phyloP scores from a whole-genome alignment of 2,113 vertebrate species.

The Prunella fulvescens region DNA sequence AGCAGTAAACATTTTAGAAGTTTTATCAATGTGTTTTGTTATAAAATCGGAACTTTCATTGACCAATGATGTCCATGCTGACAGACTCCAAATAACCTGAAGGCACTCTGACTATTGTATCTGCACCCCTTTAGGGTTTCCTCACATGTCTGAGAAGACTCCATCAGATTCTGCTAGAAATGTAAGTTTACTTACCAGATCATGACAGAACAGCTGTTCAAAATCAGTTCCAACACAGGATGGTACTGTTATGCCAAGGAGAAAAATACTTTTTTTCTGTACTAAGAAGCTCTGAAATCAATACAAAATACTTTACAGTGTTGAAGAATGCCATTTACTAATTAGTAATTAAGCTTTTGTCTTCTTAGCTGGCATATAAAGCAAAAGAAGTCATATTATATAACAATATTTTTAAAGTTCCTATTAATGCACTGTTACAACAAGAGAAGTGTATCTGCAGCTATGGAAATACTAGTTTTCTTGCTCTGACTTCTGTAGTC shows the following conservation, averaged over 20 bases:
- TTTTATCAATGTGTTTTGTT: background rate
- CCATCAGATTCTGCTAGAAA: background rate
- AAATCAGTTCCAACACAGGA: background rate
- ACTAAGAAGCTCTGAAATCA: background rate
- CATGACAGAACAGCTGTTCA: background rate
- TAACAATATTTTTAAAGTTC: background rate
- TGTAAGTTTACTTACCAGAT: background rate
- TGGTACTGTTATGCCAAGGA: background rate
- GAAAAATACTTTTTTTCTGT: background rate
- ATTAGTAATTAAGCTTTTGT: background rate
- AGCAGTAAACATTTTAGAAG: background rate
- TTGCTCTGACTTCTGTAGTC: conserved; percentile 26
- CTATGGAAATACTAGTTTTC: background rate
- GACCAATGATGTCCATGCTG: background rate
- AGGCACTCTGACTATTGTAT: background rate
- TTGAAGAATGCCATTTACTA: background rate
- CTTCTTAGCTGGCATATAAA: conserved; percentile 23
- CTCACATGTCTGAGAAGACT: background rate
- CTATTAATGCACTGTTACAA: background rate
- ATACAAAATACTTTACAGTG: background rate
- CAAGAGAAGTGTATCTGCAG: background rate
- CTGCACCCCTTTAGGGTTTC: background rate
- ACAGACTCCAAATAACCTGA: background rate
- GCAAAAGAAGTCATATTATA: background rate
- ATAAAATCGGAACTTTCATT: background rate